These are phyloP conservation scores for Temnothorax nylanderi DNA, from an alignment of 1,140 invertebrate genomes.

Conservation along the genomic window DNA sequence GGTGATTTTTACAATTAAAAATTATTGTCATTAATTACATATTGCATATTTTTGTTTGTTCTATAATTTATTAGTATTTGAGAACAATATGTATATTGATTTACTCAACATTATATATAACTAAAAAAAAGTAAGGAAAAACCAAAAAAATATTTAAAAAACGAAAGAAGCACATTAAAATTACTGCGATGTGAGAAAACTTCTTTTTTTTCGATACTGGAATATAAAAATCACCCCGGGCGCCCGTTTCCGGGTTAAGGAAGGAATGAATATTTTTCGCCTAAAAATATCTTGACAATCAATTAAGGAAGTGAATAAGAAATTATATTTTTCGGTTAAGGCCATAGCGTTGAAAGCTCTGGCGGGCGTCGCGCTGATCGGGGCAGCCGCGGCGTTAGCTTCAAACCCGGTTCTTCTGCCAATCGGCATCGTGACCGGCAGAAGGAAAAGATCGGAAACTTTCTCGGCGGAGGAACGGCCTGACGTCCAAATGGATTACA, in stretches of 20 bases:
- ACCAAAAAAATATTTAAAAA: no score
- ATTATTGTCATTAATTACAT: no score
- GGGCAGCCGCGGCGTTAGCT: slow-evolving; percentile 91
- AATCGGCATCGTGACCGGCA: slow-evolving; percentile 89
- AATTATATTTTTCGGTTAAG: slow-evolving; percentile 73
- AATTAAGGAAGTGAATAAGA: neutral
- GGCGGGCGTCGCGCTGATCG: slow-evolving; percentile 91
- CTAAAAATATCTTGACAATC: neutral
- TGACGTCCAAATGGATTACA: slow-evolving; percentile 66
- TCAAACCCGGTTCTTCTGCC: slow-evolving; percentile 92
- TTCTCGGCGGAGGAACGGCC: slow-evolving; percentile 6
- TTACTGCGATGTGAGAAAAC: no score
- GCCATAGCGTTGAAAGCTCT: slow-evolving; percentile 89
- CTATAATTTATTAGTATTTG: no score
- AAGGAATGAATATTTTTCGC: neutral
- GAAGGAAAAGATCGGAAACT: slow-evolving; percentile 77
- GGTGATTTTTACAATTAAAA: no score
- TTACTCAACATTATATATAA: no score
- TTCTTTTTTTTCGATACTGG: no score
- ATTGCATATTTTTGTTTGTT: no score
- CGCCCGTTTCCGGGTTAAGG: neutral
- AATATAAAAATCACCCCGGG: no score
- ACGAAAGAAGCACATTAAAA: no score
- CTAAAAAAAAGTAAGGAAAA: no score
- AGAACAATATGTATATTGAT: no score